A percentile compares a stretch with the other conserved stretches of the same genome.
Conservation (phyloP, 2,113 vertebrate genomes). For the Baryphthengus martii region DNA sequence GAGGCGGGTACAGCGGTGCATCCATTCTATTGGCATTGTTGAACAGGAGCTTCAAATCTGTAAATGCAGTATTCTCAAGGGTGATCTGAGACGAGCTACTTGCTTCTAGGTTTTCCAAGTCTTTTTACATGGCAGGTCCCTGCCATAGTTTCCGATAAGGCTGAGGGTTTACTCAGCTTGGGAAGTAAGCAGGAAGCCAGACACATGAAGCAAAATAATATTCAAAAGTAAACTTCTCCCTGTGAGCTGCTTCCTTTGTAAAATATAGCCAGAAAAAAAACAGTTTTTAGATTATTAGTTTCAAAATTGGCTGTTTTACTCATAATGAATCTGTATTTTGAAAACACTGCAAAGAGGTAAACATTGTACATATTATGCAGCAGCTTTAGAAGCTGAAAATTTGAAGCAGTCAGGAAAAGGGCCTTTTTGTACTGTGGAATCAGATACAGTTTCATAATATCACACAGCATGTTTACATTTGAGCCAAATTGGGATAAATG, state of each 20-base stretch:
- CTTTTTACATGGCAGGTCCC: neutral
- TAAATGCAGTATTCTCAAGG: neutral
- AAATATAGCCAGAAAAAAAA: neutral
- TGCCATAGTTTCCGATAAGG: neutral
- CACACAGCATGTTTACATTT: neutral
- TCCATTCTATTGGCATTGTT: neutral
- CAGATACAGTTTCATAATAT: slow-evolving; percentile 7
- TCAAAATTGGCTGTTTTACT: neutral
- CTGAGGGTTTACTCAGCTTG: neutral
- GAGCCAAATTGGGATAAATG: slow-evolving; percentile 26
- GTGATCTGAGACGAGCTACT: neutral
- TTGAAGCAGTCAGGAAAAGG: neutral
- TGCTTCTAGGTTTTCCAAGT: neutral
- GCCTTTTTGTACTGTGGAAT: neutral
- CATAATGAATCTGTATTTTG: neutral
- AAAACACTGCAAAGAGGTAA: neutral
- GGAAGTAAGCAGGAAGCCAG: neutral
- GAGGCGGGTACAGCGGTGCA: neutral
- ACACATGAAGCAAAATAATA: neutral
- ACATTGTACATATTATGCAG: neutral
- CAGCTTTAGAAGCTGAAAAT: neutral
- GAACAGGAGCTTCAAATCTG: neutral
- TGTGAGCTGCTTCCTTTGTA: neutral
- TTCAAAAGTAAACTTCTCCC: neutral
- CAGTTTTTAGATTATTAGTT: neutral